These are phyloP conservation scores for Falcaria lacertinaria DNA, from an alignment of 2,888 invertebrate genomes.

Conservation along the genomic window DNA sequence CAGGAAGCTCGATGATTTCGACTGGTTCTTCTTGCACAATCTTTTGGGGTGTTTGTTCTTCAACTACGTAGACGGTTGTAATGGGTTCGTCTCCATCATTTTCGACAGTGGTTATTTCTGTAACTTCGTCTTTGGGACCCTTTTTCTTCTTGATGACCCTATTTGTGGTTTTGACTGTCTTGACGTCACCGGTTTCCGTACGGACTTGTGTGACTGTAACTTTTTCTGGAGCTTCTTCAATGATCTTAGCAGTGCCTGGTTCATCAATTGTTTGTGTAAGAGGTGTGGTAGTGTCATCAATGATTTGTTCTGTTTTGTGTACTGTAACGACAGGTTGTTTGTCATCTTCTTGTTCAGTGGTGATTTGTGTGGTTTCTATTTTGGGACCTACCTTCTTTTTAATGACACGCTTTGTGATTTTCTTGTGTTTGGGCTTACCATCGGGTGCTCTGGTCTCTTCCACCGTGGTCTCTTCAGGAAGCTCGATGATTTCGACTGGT, in stretches of 20 bases:
- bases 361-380: slow-evolving; percentile 25
- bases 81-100: slow-evolving; percentile 34
- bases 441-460: slow-evolving; percentile 39
- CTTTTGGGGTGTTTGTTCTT: slow-evolving; percentile 5
- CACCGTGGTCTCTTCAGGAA: slow-evolving; percentile 32
- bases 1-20: slow-evolving; percentile 31
- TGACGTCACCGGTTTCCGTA: slow-evolving; percentile 43
- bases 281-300: slow-evolving; percentile 27
- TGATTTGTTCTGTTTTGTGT: slow-evolving; percentile 25
- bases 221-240: slow-evolving; percentile 39
- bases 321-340: slow-evolving; percentile 32
- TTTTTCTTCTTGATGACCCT: slow-evolving; percentile 63
- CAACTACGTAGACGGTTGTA: slow-evolving; percentile 27
- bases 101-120: slow-evolving; percentile 58
- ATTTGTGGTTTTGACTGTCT: slow-evolving; percentile 52
- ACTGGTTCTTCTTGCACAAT: slow-evolving; percentile 14
- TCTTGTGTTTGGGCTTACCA: slow-evolving; percentile 36
- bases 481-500: slow-evolving; percentile 17
- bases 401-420: slow-evolving; percentile 33
- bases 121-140: slow-evolving; percentile 58
- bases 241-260: slow-evolving; percentile 28
- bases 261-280: background rate
- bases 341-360: slow-evolving; percentile 19
- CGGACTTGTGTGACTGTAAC: slow-evolving; percentile 53
- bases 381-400: slow-evolving; percentile 35